These are phyloP conservation scores for Melolontha melolontha DNA, from an alignment of 2,888 invertebrate genomes.

Conservation along the genomic window DNA sequence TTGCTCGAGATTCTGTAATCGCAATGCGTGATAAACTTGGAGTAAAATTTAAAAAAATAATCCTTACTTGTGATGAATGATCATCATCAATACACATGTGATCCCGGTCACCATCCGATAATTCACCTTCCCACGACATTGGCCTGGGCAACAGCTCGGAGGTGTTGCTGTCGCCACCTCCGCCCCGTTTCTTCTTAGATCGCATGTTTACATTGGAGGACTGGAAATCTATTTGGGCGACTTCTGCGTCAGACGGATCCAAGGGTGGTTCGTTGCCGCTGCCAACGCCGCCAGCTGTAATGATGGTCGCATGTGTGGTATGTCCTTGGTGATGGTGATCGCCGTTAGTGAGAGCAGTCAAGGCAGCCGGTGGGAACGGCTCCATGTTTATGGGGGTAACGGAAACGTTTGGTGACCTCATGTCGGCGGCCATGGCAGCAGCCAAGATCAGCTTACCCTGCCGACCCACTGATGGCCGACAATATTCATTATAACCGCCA, in stretches of 20 bases:
- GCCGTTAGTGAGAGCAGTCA: conserved; percentile 52
- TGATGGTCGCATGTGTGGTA: conserved; percentile 38
- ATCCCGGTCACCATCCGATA: conserved; percentile 83
- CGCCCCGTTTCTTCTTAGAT: conserved; percentile 56
- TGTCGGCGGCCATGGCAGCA: conserved; percentile 61
- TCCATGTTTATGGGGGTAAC: conserved; percentile 84
- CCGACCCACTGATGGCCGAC: conserved; percentile 48
- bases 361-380: conserved; percentile 51
- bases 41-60: not conserved
- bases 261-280: conserved; percentile 53
- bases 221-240: conserved; percentile 82
- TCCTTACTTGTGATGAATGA: conserved; percentile 46
- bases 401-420: conserved; percentile 74
- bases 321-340: conserved; percentile 41
- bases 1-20: too few relatives aligned
- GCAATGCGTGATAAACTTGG: not conserved
- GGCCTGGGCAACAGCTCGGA: conserved; percentile 72
- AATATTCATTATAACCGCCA: conserved; percentile 45
- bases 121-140: conserved; percentile 96
- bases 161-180: conserved; percentile 47
- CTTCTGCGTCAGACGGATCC: conserved; percentile 82
- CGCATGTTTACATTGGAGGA: conserved; percentile 60
- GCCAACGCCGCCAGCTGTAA: conserved; percentile 12
- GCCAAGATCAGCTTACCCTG: conserved; percentile 62
- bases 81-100: conserved; percentile 61